Conservation (phyloP, 2,797 vertebrate genomes). For the Emydoidea blandingii region DNA sequence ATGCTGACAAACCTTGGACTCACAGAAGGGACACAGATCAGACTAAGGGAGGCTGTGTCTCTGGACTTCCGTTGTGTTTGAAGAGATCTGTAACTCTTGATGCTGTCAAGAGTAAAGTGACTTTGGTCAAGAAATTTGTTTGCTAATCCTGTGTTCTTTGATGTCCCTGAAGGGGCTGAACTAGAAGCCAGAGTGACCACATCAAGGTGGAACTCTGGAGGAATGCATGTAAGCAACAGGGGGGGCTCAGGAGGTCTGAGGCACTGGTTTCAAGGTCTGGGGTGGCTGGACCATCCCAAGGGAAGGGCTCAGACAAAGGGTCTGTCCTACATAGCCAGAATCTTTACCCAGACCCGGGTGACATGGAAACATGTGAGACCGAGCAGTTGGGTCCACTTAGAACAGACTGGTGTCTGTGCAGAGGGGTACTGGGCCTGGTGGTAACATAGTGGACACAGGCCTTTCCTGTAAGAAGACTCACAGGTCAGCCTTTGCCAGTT, state of each 20-base stretch:
- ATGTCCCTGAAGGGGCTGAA: not conserved
- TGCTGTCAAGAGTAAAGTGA: not conserved
- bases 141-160: not conserved
- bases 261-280: fast-evolving
- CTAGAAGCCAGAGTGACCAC: not conserved
- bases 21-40: not conserved
- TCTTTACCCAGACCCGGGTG: not conserved
- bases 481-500: not conserved
- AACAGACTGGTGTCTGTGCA: not conserved
- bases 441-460: not conserved
- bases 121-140: not conserved
- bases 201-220: not conserved
- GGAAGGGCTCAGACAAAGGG: not conserved
- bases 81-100: not conserved
- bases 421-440: not conserved
- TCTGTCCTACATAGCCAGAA: not conserved
- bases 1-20: not conserved
- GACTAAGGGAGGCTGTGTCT: not conserved
- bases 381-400: not conserved
- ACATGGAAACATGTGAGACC: not conserved
- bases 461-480: not conserved
- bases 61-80: not conserved
- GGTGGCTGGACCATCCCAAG: too few relatives aligned
- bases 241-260: not conserved
- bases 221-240: not conserved